Evolutionary conservation across 2,888 invertebrate species (phyloP), one percentile per base, ranked within the genome.

Genomic region (Coelinius sp.): DNA sequence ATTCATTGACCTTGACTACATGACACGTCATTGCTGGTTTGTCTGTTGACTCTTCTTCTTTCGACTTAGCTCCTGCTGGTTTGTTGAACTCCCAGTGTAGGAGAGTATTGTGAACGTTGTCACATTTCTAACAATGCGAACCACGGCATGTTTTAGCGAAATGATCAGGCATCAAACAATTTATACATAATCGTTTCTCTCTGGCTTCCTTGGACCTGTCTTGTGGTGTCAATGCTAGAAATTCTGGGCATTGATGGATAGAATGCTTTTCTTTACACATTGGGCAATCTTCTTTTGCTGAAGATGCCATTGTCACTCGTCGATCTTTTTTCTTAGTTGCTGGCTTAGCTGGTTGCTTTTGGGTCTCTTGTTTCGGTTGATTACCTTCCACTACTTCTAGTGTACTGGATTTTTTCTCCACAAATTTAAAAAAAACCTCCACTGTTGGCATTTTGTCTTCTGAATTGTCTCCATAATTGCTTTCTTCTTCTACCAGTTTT

Each of bases 401-500:
- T 3, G 70, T 71, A 27, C 73, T 68, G 41, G 70, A 56, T 25
- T 73, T 63, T 38, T 78, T 75, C 2, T 68, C 70, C 7, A 75
- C 44, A 56, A 76, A 78, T 35, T 70, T 75, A 4, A 70, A 8
- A 56, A 75, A 78, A 2, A 75, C 74, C 10, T 46, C 44, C 52
- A 76, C 38, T 31, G 27, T 73, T 5, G 77, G 78, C 75, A 78
- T 76, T 14, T 71, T 64, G 6, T 67, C 73, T 17, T 59, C 52
- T n/a, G 62, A 70, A 8, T 62, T 72, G 31, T 71, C 73, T n/a
- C n/a, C n/a, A n/a, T n/a, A n/a, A n/a, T n/a, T n/a, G n/a, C n/a
- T n/a, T n/a, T n/a, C n/a, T n/a, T n/a, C n/a, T 38, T 74, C 72
- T 44, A 73, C 44, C 17, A 64, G 44, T 56, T 71, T 63, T 68